These are phyloP conservation scores for Lophura nycthemera DNA, from an alignment of 2,113 vertebrate species.

Conservation along the genomic window DNA sequence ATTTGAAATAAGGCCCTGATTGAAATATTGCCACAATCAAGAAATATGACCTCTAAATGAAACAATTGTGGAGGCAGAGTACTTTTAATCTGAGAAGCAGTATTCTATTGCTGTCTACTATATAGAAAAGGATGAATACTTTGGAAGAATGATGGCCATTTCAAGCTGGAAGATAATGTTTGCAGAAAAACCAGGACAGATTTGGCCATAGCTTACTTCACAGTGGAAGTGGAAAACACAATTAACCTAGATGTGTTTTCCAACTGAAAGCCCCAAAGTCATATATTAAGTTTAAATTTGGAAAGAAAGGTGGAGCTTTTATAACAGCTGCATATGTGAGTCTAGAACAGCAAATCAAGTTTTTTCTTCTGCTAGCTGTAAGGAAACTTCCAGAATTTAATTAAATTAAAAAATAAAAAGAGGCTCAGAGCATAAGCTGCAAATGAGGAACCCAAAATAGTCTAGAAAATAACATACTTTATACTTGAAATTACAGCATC, in stretches of 20 bases:
- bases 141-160: no score
- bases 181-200: neutral
- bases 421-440: neutral
- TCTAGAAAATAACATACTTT: neutral
- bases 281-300: neutral
- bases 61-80: neutral
- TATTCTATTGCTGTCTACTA: neutral
- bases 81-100: neutral
- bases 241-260: neutral
- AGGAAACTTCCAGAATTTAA: no score
- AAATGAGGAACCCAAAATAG: neutral
- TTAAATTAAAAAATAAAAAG: no score
- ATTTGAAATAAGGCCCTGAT: neutral
- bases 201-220: neutral
- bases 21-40: neutral
- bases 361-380: neutral
- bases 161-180: neutral
- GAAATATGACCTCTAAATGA: neutral
- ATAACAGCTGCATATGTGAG: neutral
- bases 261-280: neutral
- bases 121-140: no score
- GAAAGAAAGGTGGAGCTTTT: neutral
- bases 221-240: neutral
- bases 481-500: neutral
- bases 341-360: neutral